A percentile compares a stretch with the other conserved stretches of the same genome.
Evolutionary conservation across 2,113 vertebrate genomes (phyloP).

Genomic region (Stictonetta naevosa): DNA sequence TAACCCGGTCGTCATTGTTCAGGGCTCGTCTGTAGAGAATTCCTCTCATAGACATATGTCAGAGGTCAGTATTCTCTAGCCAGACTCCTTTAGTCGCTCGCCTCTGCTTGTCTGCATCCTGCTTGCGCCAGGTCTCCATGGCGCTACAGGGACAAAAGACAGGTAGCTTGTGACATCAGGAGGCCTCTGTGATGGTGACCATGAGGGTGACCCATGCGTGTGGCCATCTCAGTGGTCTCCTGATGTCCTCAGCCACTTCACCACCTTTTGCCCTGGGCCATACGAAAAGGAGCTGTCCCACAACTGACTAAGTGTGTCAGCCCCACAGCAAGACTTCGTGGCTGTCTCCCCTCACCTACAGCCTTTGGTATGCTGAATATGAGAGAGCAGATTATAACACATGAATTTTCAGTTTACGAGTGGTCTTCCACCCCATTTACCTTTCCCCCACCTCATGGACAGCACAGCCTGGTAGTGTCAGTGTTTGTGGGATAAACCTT

Average conservation of each 20-base stretch:
- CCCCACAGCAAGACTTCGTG: background rate
- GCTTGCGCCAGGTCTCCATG: background rate
- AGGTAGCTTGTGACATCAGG: background rate
- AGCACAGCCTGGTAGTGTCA: background rate
- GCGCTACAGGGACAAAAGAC: background rate
- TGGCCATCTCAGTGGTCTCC: background rate
- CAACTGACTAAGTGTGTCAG: background rate
- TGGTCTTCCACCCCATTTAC: background rate
- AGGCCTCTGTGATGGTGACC: background rate
- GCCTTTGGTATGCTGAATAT: fast-evolving
- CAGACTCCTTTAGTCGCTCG: background rate
- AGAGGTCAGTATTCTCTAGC: no score
- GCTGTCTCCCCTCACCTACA: background rate
- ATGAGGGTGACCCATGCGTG: no score
- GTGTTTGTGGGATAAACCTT: background rate
- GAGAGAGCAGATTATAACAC: background rate
- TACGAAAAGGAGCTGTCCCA: background rate
- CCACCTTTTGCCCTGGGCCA: no score
- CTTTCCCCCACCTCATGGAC: no score
- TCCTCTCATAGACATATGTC: no score
- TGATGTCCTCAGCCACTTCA: background rate
- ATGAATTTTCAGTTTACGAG: background rate
- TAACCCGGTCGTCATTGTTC: no score
- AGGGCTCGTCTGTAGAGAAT: no score
- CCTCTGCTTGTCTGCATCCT: background rate